Evolutionary conservation across 2,888 invertebrate genomes (phyloP), one percentile per base, ranked within the genome.

Genomic region (Drosophila vallismaia): DNA sequence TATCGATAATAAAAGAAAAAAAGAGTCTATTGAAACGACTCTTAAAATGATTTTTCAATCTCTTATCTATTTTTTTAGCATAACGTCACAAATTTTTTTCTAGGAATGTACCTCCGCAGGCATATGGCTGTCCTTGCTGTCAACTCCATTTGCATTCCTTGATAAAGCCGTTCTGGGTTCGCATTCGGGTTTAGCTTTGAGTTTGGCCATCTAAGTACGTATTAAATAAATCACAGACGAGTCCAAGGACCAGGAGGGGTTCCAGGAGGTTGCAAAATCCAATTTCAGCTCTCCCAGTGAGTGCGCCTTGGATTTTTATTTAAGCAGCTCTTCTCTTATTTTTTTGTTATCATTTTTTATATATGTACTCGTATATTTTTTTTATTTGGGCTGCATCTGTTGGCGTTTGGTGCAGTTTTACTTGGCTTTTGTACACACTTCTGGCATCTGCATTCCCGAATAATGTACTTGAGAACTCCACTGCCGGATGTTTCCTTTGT

Each of bases 191-290:
- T 48, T 14, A 10, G 46, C 14, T 38, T 48, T 12, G 40, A 14
- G 68, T 51, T 67, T 12, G 57, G 56, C 70, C 19, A 55, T 71
- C 71, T 71, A 64, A 71, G 54, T 66, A 54, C 57, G 52, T 68
- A 70, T 59, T 71, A 74, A 79, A 82, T 79, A 84, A 84, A 86
- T 79, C 88, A 74, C 75, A 75, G 81, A 75, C 58, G 76, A 74
- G 77, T 74, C 60, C 57, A 46, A 54, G 74, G 59, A 4, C 28
- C 28, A 6, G 28, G 57, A 66, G 40, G 69, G 71, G 68, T 45
- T 38, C 46, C 26, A 69, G 63, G 70, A 66, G 59, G 38, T 12
- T 67, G 68, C 63, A 53, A 70, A 85, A 86, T 85, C 76, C 88
- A 88, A 86, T 86, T 86, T 82, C 75, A 75, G 60, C 57, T 56